These are phyloP conservation scores for Xenus cinereus DNA, from an alignment of 2,113 vertebrate genomes.

Conservation along the genomic window DNA sequence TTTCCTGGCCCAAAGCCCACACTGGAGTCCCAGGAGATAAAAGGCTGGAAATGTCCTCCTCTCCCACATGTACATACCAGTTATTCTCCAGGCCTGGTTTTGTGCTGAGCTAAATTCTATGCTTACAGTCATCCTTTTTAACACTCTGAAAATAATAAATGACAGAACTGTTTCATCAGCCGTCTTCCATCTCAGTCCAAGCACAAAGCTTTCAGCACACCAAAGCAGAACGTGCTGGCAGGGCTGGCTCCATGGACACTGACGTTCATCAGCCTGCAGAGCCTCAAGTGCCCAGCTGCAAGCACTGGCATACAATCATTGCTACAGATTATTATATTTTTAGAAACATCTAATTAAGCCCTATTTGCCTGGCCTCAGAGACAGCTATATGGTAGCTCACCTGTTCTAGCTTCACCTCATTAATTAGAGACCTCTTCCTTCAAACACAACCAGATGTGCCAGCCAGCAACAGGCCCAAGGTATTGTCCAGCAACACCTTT, in stretches of 20 bases:
- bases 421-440: neutral
- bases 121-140: neutral
- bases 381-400: neutral
- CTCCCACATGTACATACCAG: neutral
- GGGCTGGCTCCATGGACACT: neutral
- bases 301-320: neutral
- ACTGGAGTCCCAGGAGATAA: neutral
- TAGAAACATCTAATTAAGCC: slow-evolving; percentile 10
- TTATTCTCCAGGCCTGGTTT: neutral
- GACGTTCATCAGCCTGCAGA: neutral
- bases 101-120: neutral
- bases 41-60: neutral
- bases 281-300: slow-evolving; percentile 17
- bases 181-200: neutral
- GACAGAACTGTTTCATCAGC: neutral
- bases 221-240: neutral
- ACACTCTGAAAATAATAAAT: neutral
- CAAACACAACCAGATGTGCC: neutral
- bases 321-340: neutral
- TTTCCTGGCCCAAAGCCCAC: neutral
- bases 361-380: neutral
- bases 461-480: neutral
- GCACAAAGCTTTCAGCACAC: neutral
- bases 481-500: neutral
- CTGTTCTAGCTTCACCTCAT: neutral